These are phyloP conservation scores for Palloptera scutellata DNA, from an alignment of 2,888 invertebrate genomes.

Conservation along the genomic window DNA sequence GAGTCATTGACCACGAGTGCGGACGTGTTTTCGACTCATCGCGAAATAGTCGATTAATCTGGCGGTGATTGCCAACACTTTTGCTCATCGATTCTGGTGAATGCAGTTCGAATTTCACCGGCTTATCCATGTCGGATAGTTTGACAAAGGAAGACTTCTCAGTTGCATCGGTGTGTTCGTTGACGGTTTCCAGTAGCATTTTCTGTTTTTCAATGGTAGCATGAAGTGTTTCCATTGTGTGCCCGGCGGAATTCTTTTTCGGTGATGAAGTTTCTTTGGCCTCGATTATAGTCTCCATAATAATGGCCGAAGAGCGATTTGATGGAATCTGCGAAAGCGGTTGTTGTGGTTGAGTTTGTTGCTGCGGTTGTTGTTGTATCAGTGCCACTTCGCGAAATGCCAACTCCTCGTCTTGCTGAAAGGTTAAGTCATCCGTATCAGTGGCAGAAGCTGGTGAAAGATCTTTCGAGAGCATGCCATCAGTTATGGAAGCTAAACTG, in stretches of 20 bases:
- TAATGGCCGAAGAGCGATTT: slow-evolving; percentile 53
- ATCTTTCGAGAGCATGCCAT: slow-evolving; percentile 63
- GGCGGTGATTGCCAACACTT: slow-evolving; percentile 56
- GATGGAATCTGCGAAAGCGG: slow-evolving; percentile 50
- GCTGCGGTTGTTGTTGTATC: slow-evolving; percentile 32
- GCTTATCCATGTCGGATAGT: slow-evolving; percentile 81
- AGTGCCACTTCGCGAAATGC: slow-evolving; percentile 49
- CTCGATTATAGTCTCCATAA: slow-evolving; percentile 65
- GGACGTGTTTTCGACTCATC: slow-evolving; percentile 63
- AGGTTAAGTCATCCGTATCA: slow-evolving; percentile 64
- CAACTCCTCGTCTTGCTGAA: slow-evolving; percentile 62
- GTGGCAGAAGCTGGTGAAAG: slow-evolving; percentile 62
- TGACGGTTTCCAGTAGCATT: slow-evolving; percentile 62
- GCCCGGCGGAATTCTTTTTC: slow-evolving; percentile 53
- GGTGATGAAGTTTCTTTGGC: slow-evolving; percentile 63
- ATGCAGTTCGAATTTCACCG: slow-evolving; percentile 66
- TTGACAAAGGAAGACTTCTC: slow-evolving; percentile 70
- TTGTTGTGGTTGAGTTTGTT: slow-evolving; percentile 43
- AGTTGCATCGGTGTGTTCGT: slow-evolving; percentile 55
- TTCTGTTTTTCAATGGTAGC: slow-evolving; percentile 63
- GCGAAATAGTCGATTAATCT: slow-evolving; percentile 59
- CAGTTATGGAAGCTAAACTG: slow-evolving; percentile 63
- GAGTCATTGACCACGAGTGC: slow-evolving; percentile 67
- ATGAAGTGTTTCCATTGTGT: slow-evolving; percentile 59
- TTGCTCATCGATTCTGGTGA: slow-evolving; percentile 61